These are phyloP conservation scores for Capitulum mitella DNA, from an alignment of 2,888 invertebrate genomes.

Conservation along the genomic window DNA sequence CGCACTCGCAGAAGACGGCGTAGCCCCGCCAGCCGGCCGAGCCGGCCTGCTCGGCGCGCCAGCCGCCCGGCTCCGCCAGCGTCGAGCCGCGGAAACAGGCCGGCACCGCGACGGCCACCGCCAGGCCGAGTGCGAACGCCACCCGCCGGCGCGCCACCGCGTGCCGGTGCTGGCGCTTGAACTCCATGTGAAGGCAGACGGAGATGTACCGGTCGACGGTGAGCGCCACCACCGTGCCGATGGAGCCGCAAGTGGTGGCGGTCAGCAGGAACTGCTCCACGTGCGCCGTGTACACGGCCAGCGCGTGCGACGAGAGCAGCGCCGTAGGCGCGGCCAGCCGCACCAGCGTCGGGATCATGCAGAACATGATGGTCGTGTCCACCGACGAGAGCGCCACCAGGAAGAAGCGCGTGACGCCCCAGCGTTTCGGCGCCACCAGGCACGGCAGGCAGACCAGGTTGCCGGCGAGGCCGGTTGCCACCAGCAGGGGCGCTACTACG, in stretches of 20 bases:
- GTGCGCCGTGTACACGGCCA: neutral
- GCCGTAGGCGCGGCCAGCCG: neutral
- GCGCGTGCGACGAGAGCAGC: neutral
- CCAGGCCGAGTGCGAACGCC: neutral
- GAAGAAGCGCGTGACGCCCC: slow-evolving; percentile 12
- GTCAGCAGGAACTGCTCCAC: slow-evolving; percentile 13
- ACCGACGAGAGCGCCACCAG: neutral
- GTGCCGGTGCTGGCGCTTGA: neutral
- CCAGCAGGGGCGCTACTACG: neutral
- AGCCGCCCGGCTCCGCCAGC: neutral
- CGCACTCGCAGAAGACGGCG: neutral
- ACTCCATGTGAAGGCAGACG: neutral
- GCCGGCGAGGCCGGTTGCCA: neutral
- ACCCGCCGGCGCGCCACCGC: neutral
- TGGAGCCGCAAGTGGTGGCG: neutral
- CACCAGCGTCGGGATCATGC: slow-evolving; percentile 6
- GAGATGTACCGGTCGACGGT: neutral
- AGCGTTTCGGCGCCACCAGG: neutral
- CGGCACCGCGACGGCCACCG: neutral
- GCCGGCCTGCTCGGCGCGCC: neutral
- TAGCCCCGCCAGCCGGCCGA: neutral
- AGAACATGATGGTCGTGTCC: neutral
- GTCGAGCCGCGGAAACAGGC: neutral
- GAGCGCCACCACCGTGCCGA: neutral
- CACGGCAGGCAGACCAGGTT: slow-evolving; percentile 16